Evolutionary conservation across 37 sponge, comb jelly and placozoan species (phyloP).

Genomic region (Theonella swinhoei): DNA sequence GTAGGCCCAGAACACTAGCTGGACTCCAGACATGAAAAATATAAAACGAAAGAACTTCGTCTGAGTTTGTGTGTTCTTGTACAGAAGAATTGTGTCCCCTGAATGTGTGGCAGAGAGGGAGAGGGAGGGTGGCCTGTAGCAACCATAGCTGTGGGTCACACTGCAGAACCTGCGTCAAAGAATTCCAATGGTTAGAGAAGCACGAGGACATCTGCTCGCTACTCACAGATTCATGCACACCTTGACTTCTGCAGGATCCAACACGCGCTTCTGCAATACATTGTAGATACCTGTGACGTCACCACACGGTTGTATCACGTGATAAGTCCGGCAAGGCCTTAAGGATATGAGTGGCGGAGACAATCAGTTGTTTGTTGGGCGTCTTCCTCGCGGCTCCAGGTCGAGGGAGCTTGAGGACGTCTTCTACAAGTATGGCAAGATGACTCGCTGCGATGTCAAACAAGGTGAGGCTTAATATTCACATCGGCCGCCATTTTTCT

Average conservation of each 20-base stretch:
- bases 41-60: conserved; percentile 49
- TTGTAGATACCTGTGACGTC: too few relatives aligned
- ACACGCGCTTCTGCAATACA: too few relatives aligned
- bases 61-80: conserved; percentile 18
- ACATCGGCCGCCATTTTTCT: neutral
- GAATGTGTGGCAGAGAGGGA: neutral
- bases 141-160: too few relatives aligned
- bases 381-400: conserved; percentile 47
- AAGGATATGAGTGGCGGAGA: neutral
- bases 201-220: too few relatives aligned
- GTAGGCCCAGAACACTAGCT: conserved; percentile 66
- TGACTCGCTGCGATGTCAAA: conserved; percentile 80
- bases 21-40: conserved; percentile 42
- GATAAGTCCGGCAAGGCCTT: too few relatives aligned
- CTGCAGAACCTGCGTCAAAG: too few relatives aligned
- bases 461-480: conserved; percentile 34
- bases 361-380: conserved; percentile 64
- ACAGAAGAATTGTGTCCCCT: conserved; percentile 4
- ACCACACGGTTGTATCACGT: too few relatives aligned
- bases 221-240: too few relatives aligned
- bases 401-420: conserved; percentile 73
- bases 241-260: too few relatives aligned
- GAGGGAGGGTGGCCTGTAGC: too few relatives aligned
- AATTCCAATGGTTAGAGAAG: too few relatives aligned
- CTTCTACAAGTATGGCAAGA: conserved; percentile 76